A percentile compares a stretch with the other conserved stretches of the same genome.
phyloP scores from a whole-genome alignment of 1,140 invertebrate genomes.

The Batillaria attramentaria region DNA sequence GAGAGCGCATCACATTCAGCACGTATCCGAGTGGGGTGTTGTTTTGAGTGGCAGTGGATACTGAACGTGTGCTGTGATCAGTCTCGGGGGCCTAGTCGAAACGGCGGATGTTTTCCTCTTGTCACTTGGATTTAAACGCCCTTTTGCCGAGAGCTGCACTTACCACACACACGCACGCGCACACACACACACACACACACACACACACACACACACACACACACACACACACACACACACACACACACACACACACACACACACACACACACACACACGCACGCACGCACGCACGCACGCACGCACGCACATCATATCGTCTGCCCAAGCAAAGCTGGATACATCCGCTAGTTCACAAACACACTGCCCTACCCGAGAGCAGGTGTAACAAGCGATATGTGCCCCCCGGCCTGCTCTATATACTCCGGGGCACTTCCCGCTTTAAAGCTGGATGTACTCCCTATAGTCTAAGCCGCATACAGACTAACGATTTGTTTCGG shows the following conservation, averaged over 20 bases:
- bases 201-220: not conserved
- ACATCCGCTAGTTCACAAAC: not conserved
- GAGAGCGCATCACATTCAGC: no score
- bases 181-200: slow-evolving; percentile 13
- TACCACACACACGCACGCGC: not conserved
- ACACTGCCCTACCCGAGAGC: not conserved
- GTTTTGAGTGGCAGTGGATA: not conserved
- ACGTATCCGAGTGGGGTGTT: no score
- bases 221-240: slow-evolving; percentile 3
- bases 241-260: slow-evolving; percentile 1
- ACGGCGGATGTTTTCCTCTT: not conserved
- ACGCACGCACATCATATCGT: not conserved
- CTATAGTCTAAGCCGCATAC: no score
- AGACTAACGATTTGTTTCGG: no score
- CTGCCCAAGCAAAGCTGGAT: not conserved
- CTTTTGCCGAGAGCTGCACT: not conserved
- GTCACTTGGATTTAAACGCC: not conserved
- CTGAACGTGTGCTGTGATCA: not conserved
- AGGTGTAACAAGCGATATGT: not conserved
- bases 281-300: not conserved
- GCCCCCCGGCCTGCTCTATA: not conserved
- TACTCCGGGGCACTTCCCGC: not conserved
- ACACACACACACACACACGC: slow-evolving; percentile 11
- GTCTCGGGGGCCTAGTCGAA: not conserved
- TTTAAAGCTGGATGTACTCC: no score